Evolutionary conservation across 1,140 invertebrate species (phyloP), one percentile per base, ranked within the genome.

Genomic region (Protaetia brevitarsis): DNA sequence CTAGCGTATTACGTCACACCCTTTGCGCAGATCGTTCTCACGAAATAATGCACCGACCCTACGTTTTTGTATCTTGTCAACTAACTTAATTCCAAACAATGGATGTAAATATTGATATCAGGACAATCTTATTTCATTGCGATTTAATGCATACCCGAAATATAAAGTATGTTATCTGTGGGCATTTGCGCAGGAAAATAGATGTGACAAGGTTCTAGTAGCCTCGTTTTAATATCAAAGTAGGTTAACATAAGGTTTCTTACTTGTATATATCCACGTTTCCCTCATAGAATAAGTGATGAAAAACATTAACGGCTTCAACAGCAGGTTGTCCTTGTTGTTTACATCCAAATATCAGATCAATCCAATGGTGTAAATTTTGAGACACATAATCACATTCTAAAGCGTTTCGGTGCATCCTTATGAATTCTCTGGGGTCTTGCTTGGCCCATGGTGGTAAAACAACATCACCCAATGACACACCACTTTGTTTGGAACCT

Each of bases 271-370:
- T 99, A 81, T 99, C 96, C 28, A 99, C 97, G 80, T 98, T 99
- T 74, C 97, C 97, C 80, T 99, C 98, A 76, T 99, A 99, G 80
- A 99, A 99, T 8, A 99, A 84, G 82, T 99, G 96, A 82, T 99
- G 98, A 81, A 99, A 99, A 28, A 99, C 94, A 82, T 99, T 99
- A 45, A 91, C 88, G 19, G 95, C 88, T 65, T 99, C 94, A 8
- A 97, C 88, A 0, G 96, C 95, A 10, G 90, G 82, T 27, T 85
- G 86, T 1, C 94, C 97, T 75, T 95, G 93, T 80, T 99, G 98
- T 78, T 98, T 99, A 77, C 89, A 97, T 1, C 98, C 97, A 82
- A 99, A 99, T 71, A 99, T 97, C 16, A 99, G 82, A 82, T 99
- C 98, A 68, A 99, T 99, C 98, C 98, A 99, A 80, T 99, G 90